phyloP scores from a whole-genome alignment of 1,140 invertebrate species.

The Maniola jurtina region DNA sequence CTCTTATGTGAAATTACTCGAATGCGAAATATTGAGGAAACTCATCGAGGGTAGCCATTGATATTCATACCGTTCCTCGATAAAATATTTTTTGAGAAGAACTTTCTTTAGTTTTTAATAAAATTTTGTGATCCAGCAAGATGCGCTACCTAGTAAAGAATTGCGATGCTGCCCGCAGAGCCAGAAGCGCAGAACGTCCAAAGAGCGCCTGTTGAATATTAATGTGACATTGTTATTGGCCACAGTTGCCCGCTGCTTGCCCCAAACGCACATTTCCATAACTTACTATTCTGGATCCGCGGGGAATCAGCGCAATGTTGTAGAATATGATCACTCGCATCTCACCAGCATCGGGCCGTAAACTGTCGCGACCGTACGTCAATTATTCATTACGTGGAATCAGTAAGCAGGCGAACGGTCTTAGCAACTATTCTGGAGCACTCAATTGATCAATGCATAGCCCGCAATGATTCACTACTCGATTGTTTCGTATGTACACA shows the following conservation, averaged over 20 bases:
- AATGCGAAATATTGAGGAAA: constrained; percentile 3
- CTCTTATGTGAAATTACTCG: constrained; percentile 26
- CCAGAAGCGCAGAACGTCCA: constrained; percentile 62
- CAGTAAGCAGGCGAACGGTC: constrained; percentile 38
- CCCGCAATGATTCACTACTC: constrained; percentile 46
- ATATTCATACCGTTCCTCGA: not conserved
- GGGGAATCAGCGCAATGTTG: constrained; percentile 67
- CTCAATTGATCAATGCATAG: constrained; percentile 35
- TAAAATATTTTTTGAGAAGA: not conserved
- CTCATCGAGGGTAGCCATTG: not conserved
- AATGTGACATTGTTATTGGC: constrained; percentile 78
- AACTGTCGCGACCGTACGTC: constrained; percentile 42
- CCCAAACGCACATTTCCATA: constrained; percentile 77
- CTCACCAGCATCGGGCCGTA: constrained; percentile 56
- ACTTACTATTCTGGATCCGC: constrained; percentile 77
- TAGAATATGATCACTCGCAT: constrained; percentile 64
- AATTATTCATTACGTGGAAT: constrained; percentile 55
- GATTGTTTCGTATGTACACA: constrained; percentile 41
- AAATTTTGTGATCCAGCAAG: constrained; percentile 41
- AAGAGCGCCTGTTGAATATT: constrained; percentile 76
- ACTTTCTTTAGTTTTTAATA: constrained; percentile 16
- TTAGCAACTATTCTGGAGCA: constrained; percentile 39
- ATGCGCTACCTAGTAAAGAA: constrained; percentile 58
- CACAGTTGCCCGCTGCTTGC: constrained; percentile 73
- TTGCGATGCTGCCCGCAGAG: constrained; percentile 59